phyloP scores from a whole-genome alignment of 2,113 vertebrate species.

The Atlantisia rogersi region DNA sequence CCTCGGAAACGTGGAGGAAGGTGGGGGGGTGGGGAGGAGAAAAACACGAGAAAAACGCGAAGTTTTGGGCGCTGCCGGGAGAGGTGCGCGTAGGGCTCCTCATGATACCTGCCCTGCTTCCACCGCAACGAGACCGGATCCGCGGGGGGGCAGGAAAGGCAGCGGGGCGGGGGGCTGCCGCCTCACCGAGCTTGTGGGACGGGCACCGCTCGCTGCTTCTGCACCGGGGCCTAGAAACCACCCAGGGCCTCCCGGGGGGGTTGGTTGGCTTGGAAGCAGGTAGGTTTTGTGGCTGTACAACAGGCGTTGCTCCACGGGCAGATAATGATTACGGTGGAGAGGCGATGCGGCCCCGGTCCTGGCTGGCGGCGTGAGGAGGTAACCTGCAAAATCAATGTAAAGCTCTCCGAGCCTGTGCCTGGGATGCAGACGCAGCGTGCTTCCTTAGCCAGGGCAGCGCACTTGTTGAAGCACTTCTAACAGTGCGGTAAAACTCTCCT shows the following conservation, averaged over 20 bases:
- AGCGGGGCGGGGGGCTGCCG: neutral
- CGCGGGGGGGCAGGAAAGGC: neutral
- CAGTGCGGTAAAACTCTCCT: neutral
- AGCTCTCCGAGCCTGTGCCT: neutral
- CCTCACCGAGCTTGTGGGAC: accelerated
- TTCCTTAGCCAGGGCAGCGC: neutral
- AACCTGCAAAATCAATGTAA: neutral
- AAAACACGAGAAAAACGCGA: neutral
- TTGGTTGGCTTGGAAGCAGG: neutral
- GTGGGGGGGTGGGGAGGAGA: neutral
- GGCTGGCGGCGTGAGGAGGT: accelerated
- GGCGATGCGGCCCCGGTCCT: accelerated
- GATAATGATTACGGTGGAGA: accelerated
- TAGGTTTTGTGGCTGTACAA: neutral
- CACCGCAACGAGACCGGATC: neutral
- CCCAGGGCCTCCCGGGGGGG: neutral
- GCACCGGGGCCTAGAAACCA: accelerated
- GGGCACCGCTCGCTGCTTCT: neutral
- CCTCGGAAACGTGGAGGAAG: neutral
- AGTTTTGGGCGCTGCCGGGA: neutral
- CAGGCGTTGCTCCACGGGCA: accelerated
- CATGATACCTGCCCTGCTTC: neutral
- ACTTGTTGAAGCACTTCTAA: neutral
- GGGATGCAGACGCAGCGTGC: neutral
- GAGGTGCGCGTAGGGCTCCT: neutral